These are phyloP conservation scores for Carassius carassius DNA, from an alignment of 2,113 vertebrate genomes.

Conservation along the genomic window DNA sequence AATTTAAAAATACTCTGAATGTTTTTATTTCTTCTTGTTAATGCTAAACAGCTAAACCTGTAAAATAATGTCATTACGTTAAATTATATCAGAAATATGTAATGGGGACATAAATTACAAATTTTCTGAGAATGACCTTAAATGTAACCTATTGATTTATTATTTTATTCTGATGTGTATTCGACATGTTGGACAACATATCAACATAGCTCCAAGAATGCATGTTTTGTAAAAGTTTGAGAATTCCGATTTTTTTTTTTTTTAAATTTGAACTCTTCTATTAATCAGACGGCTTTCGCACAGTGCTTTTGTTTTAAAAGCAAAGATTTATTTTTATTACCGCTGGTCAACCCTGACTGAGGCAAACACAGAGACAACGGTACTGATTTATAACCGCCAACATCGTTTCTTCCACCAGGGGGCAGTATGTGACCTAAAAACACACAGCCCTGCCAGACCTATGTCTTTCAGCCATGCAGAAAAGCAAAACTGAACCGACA, in stretches of 20 bases:
- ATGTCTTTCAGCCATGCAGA: slow-evolving; percentile 47
- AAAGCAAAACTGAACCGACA: slow-evolving; percentile 64
- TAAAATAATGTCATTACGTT: neutral
- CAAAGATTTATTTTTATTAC: slow-evolving; percentile 50
- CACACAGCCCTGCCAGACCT: slow-evolving; percentile 26
- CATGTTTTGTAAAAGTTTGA: neutral
- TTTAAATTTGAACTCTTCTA: neutral
- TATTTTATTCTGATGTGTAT: neutral
- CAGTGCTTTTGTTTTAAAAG: slow-evolving; percentile 33
- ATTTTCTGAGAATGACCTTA: neutral
- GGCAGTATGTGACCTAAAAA: slow-evolving; percentile 79
- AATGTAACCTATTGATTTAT: neutral
- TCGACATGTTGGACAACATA: neutral
- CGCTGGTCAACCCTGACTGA: slow-evolving; percentile 57
- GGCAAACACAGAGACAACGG: slow-evolving; percentile 27
- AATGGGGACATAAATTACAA: neutral
- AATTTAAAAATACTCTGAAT: neutral
- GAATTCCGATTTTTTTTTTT: neutral
- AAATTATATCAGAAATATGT: neutral
- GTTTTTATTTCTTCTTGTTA: neutral
- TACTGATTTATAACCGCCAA: slow-evolving; percentile 56
- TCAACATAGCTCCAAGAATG: neutral
- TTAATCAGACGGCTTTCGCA: neutral
- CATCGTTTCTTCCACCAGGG: slow-evolving; percentile 67
- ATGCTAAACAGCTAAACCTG: neutral